Conservation (phyloP, 2,113 vertebrate genomes). For the Spea bombifrons region DNA sequence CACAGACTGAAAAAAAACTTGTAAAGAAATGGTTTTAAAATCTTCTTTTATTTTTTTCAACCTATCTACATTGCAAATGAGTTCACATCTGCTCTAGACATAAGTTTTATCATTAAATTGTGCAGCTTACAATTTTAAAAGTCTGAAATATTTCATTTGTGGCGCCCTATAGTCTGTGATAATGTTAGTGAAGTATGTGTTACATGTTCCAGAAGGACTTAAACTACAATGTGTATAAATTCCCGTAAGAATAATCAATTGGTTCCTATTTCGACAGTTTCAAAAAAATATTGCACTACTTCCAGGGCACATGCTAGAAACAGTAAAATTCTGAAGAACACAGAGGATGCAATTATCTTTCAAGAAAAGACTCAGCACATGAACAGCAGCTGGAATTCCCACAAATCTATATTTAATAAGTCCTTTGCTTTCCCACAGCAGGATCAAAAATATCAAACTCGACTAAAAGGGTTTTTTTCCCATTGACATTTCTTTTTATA, state of each 20-base stretch:
- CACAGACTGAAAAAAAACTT: too few relatives aligned
- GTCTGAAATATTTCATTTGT: background rate
- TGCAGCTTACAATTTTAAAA: background rate
- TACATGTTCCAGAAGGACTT: background rate
- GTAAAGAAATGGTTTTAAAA: too few relatives aligned
- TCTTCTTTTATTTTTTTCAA: too few relatives aligned
- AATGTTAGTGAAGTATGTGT: background rate
- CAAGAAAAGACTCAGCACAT: constrained; percentile 9
- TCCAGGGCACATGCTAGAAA: background rate
- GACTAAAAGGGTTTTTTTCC: constrained; percentile 20
- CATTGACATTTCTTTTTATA: constrained; percentile 33
- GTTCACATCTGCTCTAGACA: too few relatives aligned
- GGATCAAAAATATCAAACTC: constrained; percentile 24
- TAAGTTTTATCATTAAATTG: background rate
- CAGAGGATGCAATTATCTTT: background rate
- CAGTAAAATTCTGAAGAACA: background rate
- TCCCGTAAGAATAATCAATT: background rate
- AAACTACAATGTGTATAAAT: background rate
- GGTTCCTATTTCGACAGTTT: background rate
- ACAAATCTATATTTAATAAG: constrained; percentile 45
- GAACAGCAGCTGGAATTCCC: constrained; percentile 36
- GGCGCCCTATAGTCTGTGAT: background rate
- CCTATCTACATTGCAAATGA: too few relatives aligned
- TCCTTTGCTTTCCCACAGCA: constrained; percentile 36
- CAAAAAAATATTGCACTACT: background rate